phyloP scores from a whole-genome alignment of 1,140 invertebrate species.

The Zelostemma sp. region DNA sequence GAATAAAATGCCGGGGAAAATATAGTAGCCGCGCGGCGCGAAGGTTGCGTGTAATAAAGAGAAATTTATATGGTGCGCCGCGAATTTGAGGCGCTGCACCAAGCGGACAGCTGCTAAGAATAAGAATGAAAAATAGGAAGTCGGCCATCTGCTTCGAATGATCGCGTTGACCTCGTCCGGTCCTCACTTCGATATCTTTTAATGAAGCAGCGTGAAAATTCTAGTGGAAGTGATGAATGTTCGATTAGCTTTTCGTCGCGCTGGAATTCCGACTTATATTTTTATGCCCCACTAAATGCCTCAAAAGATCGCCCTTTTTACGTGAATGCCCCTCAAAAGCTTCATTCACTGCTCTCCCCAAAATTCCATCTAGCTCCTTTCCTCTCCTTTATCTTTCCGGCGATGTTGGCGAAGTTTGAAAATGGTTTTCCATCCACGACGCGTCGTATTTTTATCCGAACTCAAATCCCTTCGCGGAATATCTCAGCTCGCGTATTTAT shows the following conservation, averaged over 20 bases:
- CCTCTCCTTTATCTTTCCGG: too few relatives aligned
- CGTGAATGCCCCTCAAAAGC: too few relatives aligned
- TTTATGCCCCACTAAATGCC: background rate
- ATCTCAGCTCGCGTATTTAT: background rate
- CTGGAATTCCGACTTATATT: background rate
- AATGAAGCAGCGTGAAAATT: conserved; percentile 27
- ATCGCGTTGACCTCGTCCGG: conserved; percentile 30
- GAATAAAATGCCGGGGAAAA: conserved; percentile 26
- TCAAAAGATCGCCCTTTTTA: too few relatives aligned
- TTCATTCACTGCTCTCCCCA: too few relatives aligned
- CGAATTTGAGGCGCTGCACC: conserved; percentile 39
- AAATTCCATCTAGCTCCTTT: too few relatives aligned
- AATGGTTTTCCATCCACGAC: too few relatives aligned
- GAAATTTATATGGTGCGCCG: conserved; percentile 41
- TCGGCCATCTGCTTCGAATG: conserved; percentile 45
- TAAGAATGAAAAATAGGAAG: conserved; percentile 51
- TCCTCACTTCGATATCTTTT: conserved; percentile 35
- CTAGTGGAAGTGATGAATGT: conserved; percentile 17
- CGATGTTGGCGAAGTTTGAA: too few relatives aligned
- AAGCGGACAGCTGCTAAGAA: conserved; percentile 48
- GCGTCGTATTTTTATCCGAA: too few relatives aligned
- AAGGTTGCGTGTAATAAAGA: conserved; percentile 46
- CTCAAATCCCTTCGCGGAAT: too few relatives aligned
- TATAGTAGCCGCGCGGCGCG: conserved; percentile 30
- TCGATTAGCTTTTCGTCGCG: conserved; percentile 13